A percentile compares a stretch with the other conserved stretches of the same genome.
Conservation (phyloP, 2,888 invertebrate species). For the Ophraella communa region DNA sequence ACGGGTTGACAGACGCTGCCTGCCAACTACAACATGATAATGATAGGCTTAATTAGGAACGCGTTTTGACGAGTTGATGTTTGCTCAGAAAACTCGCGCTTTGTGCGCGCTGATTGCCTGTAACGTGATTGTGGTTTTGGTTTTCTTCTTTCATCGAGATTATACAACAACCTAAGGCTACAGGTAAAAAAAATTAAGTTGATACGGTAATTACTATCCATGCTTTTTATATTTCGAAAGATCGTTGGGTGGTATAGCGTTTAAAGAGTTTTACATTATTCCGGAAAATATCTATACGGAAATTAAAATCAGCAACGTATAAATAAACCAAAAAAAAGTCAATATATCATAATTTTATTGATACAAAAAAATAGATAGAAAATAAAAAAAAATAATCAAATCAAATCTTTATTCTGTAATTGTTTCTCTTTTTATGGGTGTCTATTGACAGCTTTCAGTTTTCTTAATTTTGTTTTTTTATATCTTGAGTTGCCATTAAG, state of each 20-base stretch:
- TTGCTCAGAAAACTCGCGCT: constrained; percentile 52
- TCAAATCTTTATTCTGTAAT: too few relatives aligned
- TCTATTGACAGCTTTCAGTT: too few relatives aligned
- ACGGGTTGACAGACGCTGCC: constrained; percentile 50
- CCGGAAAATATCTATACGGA: too few relatives aligned
- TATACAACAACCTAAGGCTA: constrained; percentile 9
- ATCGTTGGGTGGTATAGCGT: constrained; percentile 11
- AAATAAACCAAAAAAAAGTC: too few relatives aligned
- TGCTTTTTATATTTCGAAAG: constrained; percentile 7
- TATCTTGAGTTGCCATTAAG: too few relatives aligned
- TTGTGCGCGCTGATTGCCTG: constrained; percentile 42
- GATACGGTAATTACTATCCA: constrained; percentile 16
- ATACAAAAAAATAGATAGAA: too few relatives aligned
- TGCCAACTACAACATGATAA: constrained; percentile 56
- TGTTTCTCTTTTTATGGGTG: too few relatives aligned
- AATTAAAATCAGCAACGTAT: too few relatives aligned
- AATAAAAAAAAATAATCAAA: too few relatives aligned
- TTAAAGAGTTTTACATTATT: not conserved
- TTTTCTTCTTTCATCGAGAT: constrained; percentile 2
- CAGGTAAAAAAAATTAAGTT: not conserved
- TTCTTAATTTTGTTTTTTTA: too few relatives aligned
- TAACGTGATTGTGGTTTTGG: constrained; percentile 5
- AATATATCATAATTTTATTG: too few relatives aligned
- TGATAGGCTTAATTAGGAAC: constrained; percentile 58
- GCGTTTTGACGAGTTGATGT: constrained; percentile 57